These are phyloP conservation scores for Meriones unguiculatus DNA, from an alignment of 2,113 vertebrate species.

Conservation along the genomic window DNA sequence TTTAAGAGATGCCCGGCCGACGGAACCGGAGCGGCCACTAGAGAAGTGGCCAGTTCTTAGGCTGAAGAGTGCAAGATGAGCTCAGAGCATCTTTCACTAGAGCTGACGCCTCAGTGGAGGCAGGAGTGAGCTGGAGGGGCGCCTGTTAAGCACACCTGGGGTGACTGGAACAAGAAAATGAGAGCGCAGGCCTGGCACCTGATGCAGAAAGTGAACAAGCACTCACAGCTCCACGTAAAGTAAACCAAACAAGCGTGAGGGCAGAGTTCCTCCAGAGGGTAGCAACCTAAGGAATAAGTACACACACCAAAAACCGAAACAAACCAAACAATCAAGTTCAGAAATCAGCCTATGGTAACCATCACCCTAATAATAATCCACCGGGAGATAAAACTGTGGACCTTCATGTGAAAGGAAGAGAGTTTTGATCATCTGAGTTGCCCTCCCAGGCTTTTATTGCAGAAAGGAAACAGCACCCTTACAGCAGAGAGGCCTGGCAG, in stretches of 20 bases:
- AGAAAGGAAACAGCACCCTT: slow-evolving; percentile 37
- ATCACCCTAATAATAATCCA: not conserved
- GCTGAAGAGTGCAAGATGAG: not conserved
- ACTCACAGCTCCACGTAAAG: not conserved
- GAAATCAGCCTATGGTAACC: slow-evolving; percentile 15
- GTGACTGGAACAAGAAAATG: not conserved
- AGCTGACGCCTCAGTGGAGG: not conserved
- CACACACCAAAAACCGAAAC: not conserved
- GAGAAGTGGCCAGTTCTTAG: not conserved
- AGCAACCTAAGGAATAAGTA: slow-evolving; percentile 4
- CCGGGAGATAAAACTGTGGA: not conserved
- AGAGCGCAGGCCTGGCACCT: not conserved
- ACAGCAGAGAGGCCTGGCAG: slow-evolving; percentile 36
- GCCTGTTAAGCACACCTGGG: not conserved
- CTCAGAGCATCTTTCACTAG: not conserved
- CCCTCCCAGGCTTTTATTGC: not conserved
- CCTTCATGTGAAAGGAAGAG: not conserved
- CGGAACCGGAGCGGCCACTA: not conserved
- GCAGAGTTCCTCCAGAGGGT: not conserved
- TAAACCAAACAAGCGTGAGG: not conserved
- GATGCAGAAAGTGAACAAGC: not conserved
- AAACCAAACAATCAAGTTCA: not conserved
- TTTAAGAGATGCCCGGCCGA: not conserved
- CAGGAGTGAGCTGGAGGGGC: not conserved
- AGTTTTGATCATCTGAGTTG: not conserved